Evolutionary conservation across 2,797 vertebrate genomes (phyloP), one percentile per base, ranked within the genome.

Genomic region (Gymnopithys bicolor): DNA sequence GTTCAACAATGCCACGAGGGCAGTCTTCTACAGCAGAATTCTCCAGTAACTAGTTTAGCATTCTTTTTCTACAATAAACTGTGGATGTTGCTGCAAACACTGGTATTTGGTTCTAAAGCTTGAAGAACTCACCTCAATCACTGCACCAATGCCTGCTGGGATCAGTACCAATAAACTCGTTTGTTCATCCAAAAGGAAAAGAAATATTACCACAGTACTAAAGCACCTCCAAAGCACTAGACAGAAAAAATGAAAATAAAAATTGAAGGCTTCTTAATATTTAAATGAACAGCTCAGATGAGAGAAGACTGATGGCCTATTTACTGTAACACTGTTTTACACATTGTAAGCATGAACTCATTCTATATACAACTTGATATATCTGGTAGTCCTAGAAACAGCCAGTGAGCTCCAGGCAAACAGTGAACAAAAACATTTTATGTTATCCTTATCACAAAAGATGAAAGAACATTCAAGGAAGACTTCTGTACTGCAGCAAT

Each of bases 221-320:
- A 99, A 98, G 96, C 99, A 99, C 49, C 99, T 98, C 99, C 99
- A 99, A 88, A 99, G 97, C 56, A 99, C 99, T 99, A 86, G 13
- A 87, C 16, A 78, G 55, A 49, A 77, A 84, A 79, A 33, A 88
- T 7, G 30, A 83, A 58, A 89, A 77, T 33, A 19, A 53, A 64
- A 48, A 18, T 1, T 1, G 33, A 81, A 86, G 21, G 35, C 24
- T 96, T 78, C 93, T 71, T 92, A 94, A 77, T 56, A 60, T 84
- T 93, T 74, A 87, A 76, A 66, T 39, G 15, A 87, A 73, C 10
- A 94, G 32, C 19, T 83, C 33, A 79, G 55, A 82, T 41, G 39
- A 85, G 23, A 83, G 69, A 75, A 66, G 13, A 81, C 77, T 66
- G 35, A 32, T 87, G 62, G 35, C 39, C 64, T 83, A 58, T 83